Percentiles rank a stretch among this genome's conserved stretches.
Conservation (phyloP, 1,140 invertebrate genomes). For the Solen grandis region DNA sequence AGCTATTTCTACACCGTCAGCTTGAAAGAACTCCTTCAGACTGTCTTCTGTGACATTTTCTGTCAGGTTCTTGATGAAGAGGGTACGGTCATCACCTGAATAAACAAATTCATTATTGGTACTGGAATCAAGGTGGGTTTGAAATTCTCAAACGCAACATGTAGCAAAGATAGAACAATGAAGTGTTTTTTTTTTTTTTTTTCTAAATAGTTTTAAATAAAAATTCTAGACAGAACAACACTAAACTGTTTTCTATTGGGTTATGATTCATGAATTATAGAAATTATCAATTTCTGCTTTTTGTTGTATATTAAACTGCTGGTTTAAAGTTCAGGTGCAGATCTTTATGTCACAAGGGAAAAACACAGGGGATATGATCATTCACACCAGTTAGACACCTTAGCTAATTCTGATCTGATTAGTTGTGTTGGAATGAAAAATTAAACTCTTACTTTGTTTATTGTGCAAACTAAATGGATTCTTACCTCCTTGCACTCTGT, state of each 20-base stretch:
- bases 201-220: not conserved
- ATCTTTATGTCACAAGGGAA: not conserved
- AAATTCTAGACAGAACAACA: not conserved
- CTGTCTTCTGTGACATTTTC: slow-evolving; percentile 34
- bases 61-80: slow-evolving; percentile 38
- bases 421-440: not conserved
- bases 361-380: not conserved
- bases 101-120: not conserved
- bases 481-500: not conserved
- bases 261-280: too few relatives aligned
- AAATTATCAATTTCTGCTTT: not conserved
- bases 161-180: not conserved
- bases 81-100: slow-evolving; percentile 41
- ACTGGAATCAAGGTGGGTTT: not conserved
- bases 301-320: too few relatives aligned
- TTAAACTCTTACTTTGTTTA: not conserved
- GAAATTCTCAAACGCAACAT: not conserved
- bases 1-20: slow-evolving; percentile 12
- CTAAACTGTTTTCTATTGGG: too few relatives aligned
- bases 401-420: not conserved
- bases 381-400: too few relatives aligned
- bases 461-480: not conserved
- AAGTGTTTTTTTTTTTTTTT: not conserved
- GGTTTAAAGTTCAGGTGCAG: too few relatives aligned
- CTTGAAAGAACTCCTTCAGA: slow-evolving; percentile 30